Evolutionary conservation across 1,140 invertebrate species (phyloP).

Genomic region (Daktulosphaira vitifoliae): DNA sequence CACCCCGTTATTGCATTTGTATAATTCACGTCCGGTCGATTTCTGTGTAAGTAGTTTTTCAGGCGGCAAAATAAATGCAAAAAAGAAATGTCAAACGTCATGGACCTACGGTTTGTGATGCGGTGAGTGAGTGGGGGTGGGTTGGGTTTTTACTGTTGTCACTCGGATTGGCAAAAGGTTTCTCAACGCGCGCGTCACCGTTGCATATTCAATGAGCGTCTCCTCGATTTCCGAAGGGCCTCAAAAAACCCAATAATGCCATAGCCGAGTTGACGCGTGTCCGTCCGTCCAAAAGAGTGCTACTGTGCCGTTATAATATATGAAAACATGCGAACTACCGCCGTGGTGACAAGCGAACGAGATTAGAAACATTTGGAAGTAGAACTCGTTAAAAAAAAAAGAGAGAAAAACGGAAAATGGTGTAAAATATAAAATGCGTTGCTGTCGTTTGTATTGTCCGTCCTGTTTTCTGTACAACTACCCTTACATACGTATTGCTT

Average conservation of each 20-base stretch:
- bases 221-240: constrained; percentile 22
- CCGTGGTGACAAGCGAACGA: constrained; percentile 21
- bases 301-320: no score
- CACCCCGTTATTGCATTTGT: no score
- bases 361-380: constrained; percentile 5
- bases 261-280: not conserved
- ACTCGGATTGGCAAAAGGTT: constrained; percentile 8
- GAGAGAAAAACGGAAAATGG: constrained; percentile 8
- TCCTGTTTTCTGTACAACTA: no score
- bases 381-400: constrained; percentile 27
- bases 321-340: not conserved
- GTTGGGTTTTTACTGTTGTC: constrained; percentile 17
- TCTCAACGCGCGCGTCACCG: not conserved
- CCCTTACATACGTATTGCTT: no score
- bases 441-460: constrained; percentile 16
- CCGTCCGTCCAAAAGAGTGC: no score
- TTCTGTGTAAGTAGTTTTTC: no score
- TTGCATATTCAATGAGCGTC: constrained; percentile 30
- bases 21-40: constrained; percentile 13
- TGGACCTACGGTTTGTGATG: no score
- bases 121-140: no score
- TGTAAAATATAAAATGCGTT: not conserved
- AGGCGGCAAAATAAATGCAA: no score
- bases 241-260: constrained; percentile 15
- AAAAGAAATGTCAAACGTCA: no score